A percentile compares a stretch with the other conserved stretches of the same genome.
Evolutionary conservation across 2,797 vertebrate species (phyloP).

Genomic region (Echiichthys vipera): DNA sequence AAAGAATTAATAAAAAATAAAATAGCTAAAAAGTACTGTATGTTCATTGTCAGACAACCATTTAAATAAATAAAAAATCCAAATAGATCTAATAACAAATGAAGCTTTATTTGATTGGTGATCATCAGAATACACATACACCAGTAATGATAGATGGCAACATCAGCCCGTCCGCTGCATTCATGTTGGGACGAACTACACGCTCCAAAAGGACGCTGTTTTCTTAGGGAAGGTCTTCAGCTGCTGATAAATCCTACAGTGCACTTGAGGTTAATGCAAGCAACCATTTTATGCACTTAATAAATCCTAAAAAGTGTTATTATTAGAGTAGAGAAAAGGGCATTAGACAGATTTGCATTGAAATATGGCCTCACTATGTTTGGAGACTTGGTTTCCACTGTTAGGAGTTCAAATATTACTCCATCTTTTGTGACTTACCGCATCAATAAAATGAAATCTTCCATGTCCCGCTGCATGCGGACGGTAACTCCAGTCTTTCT

Average conservation of each 20-base stretch:
- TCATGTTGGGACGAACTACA: neutral
- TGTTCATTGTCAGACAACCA: too few species aligned
- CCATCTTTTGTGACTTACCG: neutral
- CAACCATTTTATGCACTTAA: slow-evolving; percentile 13
- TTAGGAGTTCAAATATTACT: neutral
- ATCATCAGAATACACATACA: too few species aligned
- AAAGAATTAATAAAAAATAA: too few species aligned
- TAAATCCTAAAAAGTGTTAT: slow-evolving; percentile 24
- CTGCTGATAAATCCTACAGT: slow-evolving; percentile 31
- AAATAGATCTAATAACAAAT: too few species aligned
- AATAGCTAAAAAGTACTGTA: too few species aligned
- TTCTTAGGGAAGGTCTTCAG: neutral
- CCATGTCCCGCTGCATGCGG: neutral
- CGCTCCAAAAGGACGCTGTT: neutral
- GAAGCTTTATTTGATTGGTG: too few species aligned
- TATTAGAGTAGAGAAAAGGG: neutral
- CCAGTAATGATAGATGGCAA: too few species aligned
- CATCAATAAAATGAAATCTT: neutral
- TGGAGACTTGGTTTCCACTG: neutral
- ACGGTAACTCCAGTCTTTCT: neutral
- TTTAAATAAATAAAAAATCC: too few species aligned
- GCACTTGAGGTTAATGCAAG: slow-evolving; percentile 15
- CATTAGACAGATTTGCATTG: neutral
- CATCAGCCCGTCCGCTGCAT: neutral
- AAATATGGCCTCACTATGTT: neutral